Conservation (phyloP, 2,888 invertebrate species). For the Acleris sparsana region DNA sequence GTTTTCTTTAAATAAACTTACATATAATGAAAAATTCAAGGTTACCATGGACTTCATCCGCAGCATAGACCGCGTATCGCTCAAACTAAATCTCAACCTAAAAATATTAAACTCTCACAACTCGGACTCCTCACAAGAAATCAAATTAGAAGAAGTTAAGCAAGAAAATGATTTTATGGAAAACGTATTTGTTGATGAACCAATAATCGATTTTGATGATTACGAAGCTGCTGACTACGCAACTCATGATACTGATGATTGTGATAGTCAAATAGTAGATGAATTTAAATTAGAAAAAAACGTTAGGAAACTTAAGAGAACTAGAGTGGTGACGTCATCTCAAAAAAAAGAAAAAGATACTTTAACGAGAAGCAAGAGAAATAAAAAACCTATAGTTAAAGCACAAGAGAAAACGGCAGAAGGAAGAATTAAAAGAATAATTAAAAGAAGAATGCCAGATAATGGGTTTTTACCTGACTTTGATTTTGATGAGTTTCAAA, state of each 20-base stretch:
- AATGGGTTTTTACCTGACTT: constrained; percentile 30
- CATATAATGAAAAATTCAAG: neutral
- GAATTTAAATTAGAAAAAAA: neutral
- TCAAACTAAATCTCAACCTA: constrained; percentile 18
- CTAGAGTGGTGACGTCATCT: too few relatives aligned
- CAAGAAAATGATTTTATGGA: constrained; percentile 25
- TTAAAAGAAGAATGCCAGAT: constrained; percentile 31
- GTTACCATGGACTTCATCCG: constrained; percentile 18
- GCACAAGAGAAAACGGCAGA: neutral
- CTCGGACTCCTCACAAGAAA: constrained; percentile 16
- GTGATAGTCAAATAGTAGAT: too few relatives aligned
- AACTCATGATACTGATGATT: neutral
- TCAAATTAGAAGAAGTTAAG: constrained; percentile 18
- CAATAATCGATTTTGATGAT: constrained; percentile 7
- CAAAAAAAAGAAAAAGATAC: neutral
- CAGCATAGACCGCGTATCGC: constrained; percentile 20
- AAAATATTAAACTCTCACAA: neutral
- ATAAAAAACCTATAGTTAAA: neutral
- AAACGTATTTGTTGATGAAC: constrained; percentile 24
- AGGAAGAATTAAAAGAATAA: constrained; percentile 15
- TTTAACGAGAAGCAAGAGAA: neutral
- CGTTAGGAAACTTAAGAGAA: neutral
- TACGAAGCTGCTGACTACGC: neutral
- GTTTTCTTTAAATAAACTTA: too few relatives aligned
- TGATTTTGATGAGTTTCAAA: constrained; percentile 30